These are phyloP conservation scores for Mythimna pallens DNA, from an alignment of 2,888 invertebrate species.

Conservation along the genomic window DNA sequence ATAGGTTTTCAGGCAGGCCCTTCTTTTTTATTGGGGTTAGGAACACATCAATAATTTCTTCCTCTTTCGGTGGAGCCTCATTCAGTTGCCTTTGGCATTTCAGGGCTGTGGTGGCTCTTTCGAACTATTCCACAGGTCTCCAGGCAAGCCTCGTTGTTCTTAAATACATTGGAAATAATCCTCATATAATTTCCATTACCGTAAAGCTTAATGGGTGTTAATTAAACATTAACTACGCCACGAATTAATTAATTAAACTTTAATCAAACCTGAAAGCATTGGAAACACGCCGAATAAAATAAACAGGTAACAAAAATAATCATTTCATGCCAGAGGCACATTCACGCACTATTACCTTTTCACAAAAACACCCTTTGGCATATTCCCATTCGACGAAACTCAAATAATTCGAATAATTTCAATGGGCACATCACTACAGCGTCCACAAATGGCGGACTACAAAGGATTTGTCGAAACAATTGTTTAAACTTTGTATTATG, in stretches of 20 bases:
- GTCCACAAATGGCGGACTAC: conserved; percentile 49
- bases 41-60: too few relatives aligned
- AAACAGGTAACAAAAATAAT: conserved; percentile 19
- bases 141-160: too few relatives aligned
- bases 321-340: conserved; percentile 6
- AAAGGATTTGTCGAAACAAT: conserved; percentile 65
- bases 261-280: conserved; percentile 16
- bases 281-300: conserved; percentile 14
- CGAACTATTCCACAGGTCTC: too few relatives aligned
- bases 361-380: conserved; percentile 30
- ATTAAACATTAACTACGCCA: neutral
- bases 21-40: too few relatives aligned
- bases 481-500: conserved; percentile 65
- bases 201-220: neutral
- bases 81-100: too few relatives aligned
- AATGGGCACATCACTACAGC: conserved; percentile 48
- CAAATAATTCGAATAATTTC: conserved; percentile 16
- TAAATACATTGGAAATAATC: neutral
- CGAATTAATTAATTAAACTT: conserved; percentile 2
- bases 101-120: too few relatives aligned
- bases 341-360: conserved; percentile 25
- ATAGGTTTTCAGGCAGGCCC: too few relatives aligned
- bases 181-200: neutral
- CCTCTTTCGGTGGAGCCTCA: too few relatives aligned
- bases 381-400: conserved; percentile 20